Percentiles rank a stretch among this genome's conserved stretches.
Conservation (phyloP, 2,797 vertebrate genomes). For the Taeniopygia guttata region DNA sequence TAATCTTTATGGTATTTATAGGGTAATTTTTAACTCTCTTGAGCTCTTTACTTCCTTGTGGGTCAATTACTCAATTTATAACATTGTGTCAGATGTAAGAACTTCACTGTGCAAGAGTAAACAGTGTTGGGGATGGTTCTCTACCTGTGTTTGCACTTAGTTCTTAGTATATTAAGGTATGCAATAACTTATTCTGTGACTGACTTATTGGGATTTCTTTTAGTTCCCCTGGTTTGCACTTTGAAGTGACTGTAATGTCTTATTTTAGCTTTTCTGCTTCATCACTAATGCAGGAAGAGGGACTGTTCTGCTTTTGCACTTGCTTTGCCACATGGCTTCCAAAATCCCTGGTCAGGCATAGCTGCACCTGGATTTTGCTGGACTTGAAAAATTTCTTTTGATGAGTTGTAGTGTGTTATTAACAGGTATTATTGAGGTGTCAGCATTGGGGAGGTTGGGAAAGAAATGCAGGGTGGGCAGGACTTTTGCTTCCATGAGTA, state of each 20-base stretch:
- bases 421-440: not conserved
- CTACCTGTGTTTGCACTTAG: conserved; percentile 43
- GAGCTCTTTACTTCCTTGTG: conserved; percentile 19
- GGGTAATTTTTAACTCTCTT: conserved; percentile 64
- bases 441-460: not conserved
- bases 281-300: not conserved
- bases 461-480: not conserved
- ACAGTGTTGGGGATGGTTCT: conserved; percentile 7
- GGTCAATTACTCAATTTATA: conserved; percentile 51
- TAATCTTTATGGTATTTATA: conserved; percentile 72
- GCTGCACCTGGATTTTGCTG: not conserved
- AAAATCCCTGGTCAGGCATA: not conserved
- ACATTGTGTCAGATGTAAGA: conserved; percentile 27
- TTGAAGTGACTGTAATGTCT: not conserved
- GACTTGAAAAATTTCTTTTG: not conserved
- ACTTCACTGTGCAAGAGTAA: conserved; percentile 38
- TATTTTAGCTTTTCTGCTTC: not conserved
- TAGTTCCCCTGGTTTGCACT: not conserved
- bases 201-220: not conserved
- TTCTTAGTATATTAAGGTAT: not conserved
- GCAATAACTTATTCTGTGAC: not conserved
- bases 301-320: not conserved
- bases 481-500: not conserved
- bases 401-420: not conserved
- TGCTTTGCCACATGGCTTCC: not conserved